A percentile compares a stretch with the other conserved stretches of the same genome.
Evolutionary conservation across 2,797 vertebrate genomes (phyloP).

Genomic region (Falco rusticolus): DNA sequence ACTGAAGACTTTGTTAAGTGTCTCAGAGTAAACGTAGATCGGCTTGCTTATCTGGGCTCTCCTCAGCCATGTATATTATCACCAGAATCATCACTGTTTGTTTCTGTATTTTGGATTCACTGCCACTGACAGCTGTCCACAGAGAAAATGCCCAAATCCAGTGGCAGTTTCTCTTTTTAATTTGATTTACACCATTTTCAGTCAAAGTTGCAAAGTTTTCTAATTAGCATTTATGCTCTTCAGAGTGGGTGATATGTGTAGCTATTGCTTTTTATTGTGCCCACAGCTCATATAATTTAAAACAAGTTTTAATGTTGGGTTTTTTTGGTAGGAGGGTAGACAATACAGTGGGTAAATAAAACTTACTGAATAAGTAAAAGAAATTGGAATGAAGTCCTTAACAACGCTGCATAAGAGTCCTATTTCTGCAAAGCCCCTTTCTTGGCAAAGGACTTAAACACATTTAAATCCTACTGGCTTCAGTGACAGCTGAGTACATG

Average conservation of each 20-base stretch:
- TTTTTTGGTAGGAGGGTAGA: background rate
- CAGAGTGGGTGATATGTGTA: background rate
- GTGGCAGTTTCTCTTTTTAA: background rate
- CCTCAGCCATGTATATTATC: background rate
- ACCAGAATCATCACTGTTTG: background rate
- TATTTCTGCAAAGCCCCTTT: background rate
- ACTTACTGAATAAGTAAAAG: background rate
- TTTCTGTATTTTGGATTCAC: background rate
- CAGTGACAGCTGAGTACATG: background rate
- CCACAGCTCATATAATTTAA: background rate
- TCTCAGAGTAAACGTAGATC: background rate
- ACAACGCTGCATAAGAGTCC: background rate
- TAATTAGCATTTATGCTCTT: background rate
- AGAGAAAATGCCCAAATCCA: background rate
- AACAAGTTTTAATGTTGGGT: background rate
- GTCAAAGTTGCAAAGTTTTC: background rate
- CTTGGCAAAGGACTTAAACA: background rate
- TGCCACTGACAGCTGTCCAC: background rate
- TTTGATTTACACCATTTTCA: background rate
- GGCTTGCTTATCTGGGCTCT: background rate
- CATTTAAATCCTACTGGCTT: background rate
- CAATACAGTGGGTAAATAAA: background rate
- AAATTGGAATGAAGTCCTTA: background rate
- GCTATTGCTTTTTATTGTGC: background rate
- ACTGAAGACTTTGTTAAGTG: background rate